Evolutionary conservation across 2,113 vertebrate genomes (phyloP), one percentile per base, ranked within the genome.

Genomic region (Dascyllus trimaculatus): DNA sequence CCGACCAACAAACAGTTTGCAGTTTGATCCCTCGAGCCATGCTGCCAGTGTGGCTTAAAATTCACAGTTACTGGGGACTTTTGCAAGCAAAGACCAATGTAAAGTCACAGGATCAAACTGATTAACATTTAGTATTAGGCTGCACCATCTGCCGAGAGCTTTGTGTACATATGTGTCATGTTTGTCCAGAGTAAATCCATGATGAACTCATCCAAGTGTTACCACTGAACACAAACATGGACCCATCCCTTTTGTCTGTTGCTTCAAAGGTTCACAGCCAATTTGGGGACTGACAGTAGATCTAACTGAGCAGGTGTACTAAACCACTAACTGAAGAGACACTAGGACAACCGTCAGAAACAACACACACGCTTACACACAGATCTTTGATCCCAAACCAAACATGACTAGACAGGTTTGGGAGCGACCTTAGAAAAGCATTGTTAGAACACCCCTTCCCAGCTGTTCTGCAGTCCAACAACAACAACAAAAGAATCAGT

Each of bases 351-450:
- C 24, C 35, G 22, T 8, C 15, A 56, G 24, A 22, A 22, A 58
- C 14, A 17, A 38, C 53, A 48, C 56, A 75, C 52, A 58, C 5
- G 17, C 49, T 49, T 25, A 35, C 46, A 67, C 24, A 54, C 5
- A 59, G 0, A 32, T 1, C 14, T 58, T 56, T 62, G 57, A 75
- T 65, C 14, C 3, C 18, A 7, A 21, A 22, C 11, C 24, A 56
- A 75, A 76, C 72, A 70, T 56, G 80, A 69, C 52, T 22, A 9
- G 15, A 72, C 64, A 76, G 26, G 65, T 80, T 78, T 80, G 63
- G 66, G 72, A 51, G 58, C 61, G 32, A 46, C 40, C 38, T 15
- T 5, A 10, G 0, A 15, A 53, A 40, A 43, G n/a, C 22, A 62
- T 51, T 63, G 29, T 75, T 51, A 6, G n/a, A 22, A 59, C 21